These are phyloP conservation scores for Pterostichus madidus DNA, from an alignment of 2,888 invertebrate species.

Conservation along the genomic window DNA sequence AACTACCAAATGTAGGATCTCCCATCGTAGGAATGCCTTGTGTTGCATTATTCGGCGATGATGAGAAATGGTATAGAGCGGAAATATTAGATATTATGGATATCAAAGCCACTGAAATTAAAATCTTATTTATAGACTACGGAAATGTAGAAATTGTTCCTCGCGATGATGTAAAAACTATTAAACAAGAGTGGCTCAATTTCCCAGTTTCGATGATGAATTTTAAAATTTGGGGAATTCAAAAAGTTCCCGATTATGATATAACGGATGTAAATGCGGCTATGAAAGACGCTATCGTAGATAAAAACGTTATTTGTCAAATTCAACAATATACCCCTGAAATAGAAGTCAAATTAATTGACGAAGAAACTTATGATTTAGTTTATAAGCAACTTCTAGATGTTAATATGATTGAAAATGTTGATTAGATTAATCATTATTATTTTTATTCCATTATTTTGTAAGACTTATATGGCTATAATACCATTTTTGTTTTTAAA, in stretches of 20 bases:
- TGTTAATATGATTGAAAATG: slow-evolving; percentile 55
- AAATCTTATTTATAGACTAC: slow-evolving; percentile 87
- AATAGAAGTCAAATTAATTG: slow-evolving; percentile 71
- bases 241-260: slow-evolving; percentile 75
- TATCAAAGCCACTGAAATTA: slow-evolving; percentile 76
- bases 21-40: slow-evolving; percentile 81
- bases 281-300: slow-evolving; percentile 31
- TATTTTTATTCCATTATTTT: neutral
- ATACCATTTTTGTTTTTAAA: slow-evolving; percentile 27
- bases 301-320: slow-evolving; percentile 47
- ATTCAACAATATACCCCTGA: slow-evolving; percentile 11
- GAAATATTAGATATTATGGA: slow-evolving; percentile 79
- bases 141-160: slow-evolving; percentile 83
- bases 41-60: slow-evolving; percentile 81
- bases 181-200: slow-evolving; percentile 77
- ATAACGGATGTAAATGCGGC: slow-evolving; percentile 63
- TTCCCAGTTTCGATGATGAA: slow-evolving; percentile 79
- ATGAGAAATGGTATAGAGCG: slow-evolving; percentile 87
- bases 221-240: slow-evolving; percentile 77
- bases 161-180: slow-evolving; percentile 77
- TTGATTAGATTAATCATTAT: slow-evolving; percentile 20
- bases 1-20: slow-evolving; percentile 77
- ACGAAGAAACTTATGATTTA: slow-evolving; percentile 69
- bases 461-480: neutral
- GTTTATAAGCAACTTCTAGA: slow-evolving; percentile 72